A percentile compares a stretch with the other conserved stretches of the same genome.
These are phyloP conservation scores for Andrena minutula DNA, from an alignment of 2,888 invertebrate species.

Conservation along the genomic window DNA sequence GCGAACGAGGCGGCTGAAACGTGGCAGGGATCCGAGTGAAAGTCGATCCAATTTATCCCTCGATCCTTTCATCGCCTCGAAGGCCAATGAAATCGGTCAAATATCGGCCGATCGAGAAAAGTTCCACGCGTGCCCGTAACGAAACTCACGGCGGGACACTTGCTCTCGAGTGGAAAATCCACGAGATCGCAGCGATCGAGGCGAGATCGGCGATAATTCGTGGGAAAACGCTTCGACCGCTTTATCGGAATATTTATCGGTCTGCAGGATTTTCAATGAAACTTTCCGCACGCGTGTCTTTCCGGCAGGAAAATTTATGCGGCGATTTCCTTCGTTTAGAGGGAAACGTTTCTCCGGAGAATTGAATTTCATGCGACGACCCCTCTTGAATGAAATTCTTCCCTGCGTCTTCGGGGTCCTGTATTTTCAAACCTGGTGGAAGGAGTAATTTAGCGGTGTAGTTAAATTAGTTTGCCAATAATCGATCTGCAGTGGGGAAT, in stretches of 20 bases:
- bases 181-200: not conserved
- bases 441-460: too few species aligned
- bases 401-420: too few species aligned
- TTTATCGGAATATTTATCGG: conserved; percentile 20
- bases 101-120: conserved; percentile 8
- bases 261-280: conserved; percentile 10
- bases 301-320: not conserved
- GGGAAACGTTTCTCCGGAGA: not conserved
- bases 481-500: too few species aligned
- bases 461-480: too few species aligned
- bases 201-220: conserved; percentile 30
- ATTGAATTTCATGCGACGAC: not conserved
- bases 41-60: conserved; percentile 36
- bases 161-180: conserved; percentile 11
- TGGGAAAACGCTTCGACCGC: not conserved
- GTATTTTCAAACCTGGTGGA: too few species aligned
- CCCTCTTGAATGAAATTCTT: too few species aligned
- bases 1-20: not conserved
- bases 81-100: conserved; percentile 36
- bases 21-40: conserved; percentile 30
- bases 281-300: not conserved
- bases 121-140: not conserved
- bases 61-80: conserved; percentile 13
- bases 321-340: not conserved
- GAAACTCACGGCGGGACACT: not conserved